A percentile compares a stretch with the other conserved stretches of the same genome.
phyloP scores from a whole-genome alignment of 1,140 invertebrate species.

The Drosophila tropicalis region DNA sequence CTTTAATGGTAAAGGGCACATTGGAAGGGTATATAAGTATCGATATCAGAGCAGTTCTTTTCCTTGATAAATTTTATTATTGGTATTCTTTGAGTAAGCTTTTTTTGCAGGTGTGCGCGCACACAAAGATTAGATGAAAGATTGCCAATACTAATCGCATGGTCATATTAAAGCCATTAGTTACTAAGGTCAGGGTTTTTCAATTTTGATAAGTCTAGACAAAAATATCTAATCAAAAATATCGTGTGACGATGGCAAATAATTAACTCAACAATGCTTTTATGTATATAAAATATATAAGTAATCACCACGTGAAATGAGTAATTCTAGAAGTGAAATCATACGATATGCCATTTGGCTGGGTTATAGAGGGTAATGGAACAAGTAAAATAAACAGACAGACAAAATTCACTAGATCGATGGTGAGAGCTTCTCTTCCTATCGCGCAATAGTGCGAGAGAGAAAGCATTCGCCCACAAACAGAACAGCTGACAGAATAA shows the following conservation, averaged over 20 bases:
- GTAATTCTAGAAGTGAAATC: neutral
- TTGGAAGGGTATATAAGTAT: no score
- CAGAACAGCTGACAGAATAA: slow-evolving; percentile 8
- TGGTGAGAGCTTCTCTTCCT: neutral
- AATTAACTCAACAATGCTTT: neutral
- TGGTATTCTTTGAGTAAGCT: slow-evolving; percentile 1
- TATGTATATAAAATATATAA: neutral
- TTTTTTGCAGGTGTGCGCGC: slow-evolving; percentile 3
- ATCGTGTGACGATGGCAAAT: neutral
- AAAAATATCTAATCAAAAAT: slow-evolving; percentile 32
- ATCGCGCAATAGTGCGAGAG: neutral
- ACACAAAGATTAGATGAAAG: slow-evolving; percentile 25
- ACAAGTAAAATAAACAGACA: slow-evolving; percentile 3
- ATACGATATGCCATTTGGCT: neutral
- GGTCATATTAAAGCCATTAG: slow-evolving; percentile 25
- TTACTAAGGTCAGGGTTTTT: slow-evolving; percentile 50
- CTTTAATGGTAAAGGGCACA: no score
- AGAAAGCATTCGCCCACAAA: neutral
- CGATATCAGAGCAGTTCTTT: no score
- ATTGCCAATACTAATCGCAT: slow-evolving; percentile 19
- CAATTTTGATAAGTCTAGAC: slow-evolving; percentile 33
- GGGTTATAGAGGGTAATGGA: neutral
- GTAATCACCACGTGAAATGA: neutral
- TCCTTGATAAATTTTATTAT: neutral
- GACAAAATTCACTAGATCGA: neutral